Evolutionary conservation across 2,888 invertebrate species (phyloP).

Genomic region (Chrysolina haemoptera): DNA sequence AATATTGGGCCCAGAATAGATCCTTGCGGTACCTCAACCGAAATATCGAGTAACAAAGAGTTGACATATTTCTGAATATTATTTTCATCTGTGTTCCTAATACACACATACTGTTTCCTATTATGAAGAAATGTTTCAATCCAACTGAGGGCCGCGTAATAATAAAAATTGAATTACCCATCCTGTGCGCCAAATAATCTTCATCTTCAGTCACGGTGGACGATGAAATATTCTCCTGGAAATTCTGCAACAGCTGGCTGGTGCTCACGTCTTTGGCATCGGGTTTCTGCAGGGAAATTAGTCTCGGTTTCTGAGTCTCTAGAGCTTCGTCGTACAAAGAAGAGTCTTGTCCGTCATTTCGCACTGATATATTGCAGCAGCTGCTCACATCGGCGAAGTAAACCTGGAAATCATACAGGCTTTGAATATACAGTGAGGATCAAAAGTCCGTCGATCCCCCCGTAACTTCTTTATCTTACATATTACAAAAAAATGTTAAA

Average conservation of each 20-base stretch:
- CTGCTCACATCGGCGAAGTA: slow-evolving; percentile 91
- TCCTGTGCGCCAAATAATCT: slow-evolving; percentile 74
- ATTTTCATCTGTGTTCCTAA: too few relatives aligned
- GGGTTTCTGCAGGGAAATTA: slow-evolving; percentile 69
- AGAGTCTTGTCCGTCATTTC: slow-evolving; percentile 73
- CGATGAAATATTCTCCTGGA: slow-evolving; percentile 62
- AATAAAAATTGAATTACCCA: slow-evolving; percentile 57
- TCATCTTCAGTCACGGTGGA: slow-evolving; percentile 70
- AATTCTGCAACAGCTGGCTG: slow-evolving; percentile 61
- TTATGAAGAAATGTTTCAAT: too few relatives aligned
- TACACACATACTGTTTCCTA: too few relatives aligned
- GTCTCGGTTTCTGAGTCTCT: slow-evolving; percentile 66
- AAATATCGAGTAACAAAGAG: too few relatives aligned
- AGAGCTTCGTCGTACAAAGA: slow-evolving; percentile 74
- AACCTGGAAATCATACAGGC: slow-evolving; percentile 69
- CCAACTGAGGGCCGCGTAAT: too few relatives aligned
- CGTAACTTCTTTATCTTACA: too few relatives aligned
- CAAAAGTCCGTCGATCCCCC: too few relatives aligned
- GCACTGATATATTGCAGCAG: slow-evolving; percentile 83
- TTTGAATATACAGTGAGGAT: too few relatives aligned
- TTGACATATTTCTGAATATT: too few relatives aligned
- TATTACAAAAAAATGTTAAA: too few relatives aligned
- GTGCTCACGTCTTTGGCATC: slow-evolving; percentile 61
- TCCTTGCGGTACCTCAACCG: too few relatives aligned
- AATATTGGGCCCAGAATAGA: too few relatives aligned